Conservation (phyloP, 30 jellyfish, hydroid and myxozoan species). For the Pseudorhiza aurosa region DNA sequence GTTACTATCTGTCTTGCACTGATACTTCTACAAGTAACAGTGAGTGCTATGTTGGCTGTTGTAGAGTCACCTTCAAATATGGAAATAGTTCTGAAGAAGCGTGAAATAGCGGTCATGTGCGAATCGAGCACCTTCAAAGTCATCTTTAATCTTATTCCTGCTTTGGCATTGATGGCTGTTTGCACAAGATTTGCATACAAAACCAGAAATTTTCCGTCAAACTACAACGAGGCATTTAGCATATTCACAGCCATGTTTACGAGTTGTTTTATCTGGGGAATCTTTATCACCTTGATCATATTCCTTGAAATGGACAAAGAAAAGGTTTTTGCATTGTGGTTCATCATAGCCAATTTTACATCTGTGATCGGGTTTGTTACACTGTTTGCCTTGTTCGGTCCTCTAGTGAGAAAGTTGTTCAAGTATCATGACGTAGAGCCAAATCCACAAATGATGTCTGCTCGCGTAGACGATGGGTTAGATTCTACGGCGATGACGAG, state of each 20-base stretch:
- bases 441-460: conserved; percentile 25
- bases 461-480: background rate
- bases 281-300: conserved; percentile 54
- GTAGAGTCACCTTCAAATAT: conserved; percentile 80
- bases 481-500: background rate
- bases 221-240: conserved; percentile 89
- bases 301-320: conserved; percentile 38
- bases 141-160: conserved; percentile 70
- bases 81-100: conserved; percentile 24
- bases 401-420: conserved; percentile 46
- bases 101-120: conserved; percentile 69
- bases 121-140: conserved; percentile 52
- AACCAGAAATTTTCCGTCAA: conserved; percentile 92
- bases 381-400: conserved; percentile 88
- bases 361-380: conserved; percentile 70
- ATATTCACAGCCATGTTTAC: conserved; percentile 93
- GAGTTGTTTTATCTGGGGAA: conserved; percentile 83
- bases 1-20: conserved; percentile 73
- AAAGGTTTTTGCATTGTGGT: conserved; percentile 30
- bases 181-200: conserved; percentile 93
- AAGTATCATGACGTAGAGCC: background rate
- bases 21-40: conserved; percentile 69
- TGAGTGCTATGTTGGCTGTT: conserved; percentile 88
- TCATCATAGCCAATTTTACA: conserved; percentile 60
- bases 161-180: conserved; percentile 79